phyloP scores from a whole-genome alignment of 2,888 invertebrate species.

The Cremastinae sp. region DNA sequence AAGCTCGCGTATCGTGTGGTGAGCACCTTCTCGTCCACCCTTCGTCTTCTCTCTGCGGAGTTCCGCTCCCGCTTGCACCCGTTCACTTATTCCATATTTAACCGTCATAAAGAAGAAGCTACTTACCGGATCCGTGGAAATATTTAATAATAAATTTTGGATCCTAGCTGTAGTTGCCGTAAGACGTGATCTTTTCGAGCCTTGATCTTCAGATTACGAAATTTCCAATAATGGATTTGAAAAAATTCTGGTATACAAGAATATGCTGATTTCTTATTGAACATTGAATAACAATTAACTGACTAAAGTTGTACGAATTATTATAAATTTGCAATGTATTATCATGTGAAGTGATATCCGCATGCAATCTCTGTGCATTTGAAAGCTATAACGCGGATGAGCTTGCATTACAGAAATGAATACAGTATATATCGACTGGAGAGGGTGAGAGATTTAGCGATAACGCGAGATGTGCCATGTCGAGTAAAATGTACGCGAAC shows the following conservation, averaged over 20 bases:
- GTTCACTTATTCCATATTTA: conserved; percentile 80
- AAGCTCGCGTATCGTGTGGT: conserved; percentile 71
- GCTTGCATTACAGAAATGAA: conserved; percentile 1
- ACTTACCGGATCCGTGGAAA: conserved; percentile 75
- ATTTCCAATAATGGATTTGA: neutral
- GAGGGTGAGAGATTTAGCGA: conserved; percentile 22
- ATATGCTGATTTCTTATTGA: conserved; percentile 18
- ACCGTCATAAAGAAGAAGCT: conserved; percentile 79
- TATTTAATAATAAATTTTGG: conserved; percentile 77
- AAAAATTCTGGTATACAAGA: too few species aligned
- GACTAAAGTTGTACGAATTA: conserved; percentile 18
- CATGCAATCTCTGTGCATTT: conserved; percentile 27
- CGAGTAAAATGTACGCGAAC: conserved; percentile 21
- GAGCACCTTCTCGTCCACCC: conserved; percentile 65
- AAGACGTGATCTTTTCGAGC: conserved; percentile 19
- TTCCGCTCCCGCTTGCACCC: conserved; percentile 60
- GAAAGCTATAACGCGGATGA: conserved; percentile 5
- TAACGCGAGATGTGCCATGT: conserved; percentile 36
- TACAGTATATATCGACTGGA: neutral
- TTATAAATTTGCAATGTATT: conserved; percentile 11
- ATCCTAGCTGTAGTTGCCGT: conserved; percentile 43
- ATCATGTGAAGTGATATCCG: conserved; percentile 17
- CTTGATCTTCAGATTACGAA: conserved; percentile 3
- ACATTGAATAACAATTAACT: conserved; percentile 5
- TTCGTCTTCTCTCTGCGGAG: neutral